phyloP scores from a whole-genome alignment of 1,140 invertebrate genomes.

The Tenebrio molitor region DNA sequence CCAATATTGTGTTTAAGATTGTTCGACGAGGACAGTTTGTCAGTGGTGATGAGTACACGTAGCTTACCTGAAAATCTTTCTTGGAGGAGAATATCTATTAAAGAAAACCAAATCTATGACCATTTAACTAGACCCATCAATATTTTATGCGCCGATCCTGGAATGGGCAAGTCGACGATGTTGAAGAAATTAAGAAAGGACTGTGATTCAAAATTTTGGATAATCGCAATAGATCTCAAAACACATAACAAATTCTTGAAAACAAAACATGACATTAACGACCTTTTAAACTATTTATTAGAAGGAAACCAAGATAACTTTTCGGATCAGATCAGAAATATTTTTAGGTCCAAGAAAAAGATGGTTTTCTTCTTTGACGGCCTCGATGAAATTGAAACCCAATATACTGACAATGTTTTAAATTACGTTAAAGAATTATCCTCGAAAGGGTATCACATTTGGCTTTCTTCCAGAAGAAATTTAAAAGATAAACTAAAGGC shows the following conservation, averaged over 20 bases:
- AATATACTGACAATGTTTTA: background rate
- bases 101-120: background rate
- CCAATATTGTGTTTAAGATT: too few species aligned
- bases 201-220: background rate
- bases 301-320: background rate
- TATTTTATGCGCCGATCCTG: background rate
- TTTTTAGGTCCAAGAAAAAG: background rate
- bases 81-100: background rate
- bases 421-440: background rate
- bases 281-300: background rate
- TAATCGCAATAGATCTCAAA: background rate
- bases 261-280: background rate
- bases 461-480: background rate
- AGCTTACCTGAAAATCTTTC: too few species aligned
- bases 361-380: background rate
- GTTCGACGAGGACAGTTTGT: too few species aligned
- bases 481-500: background rate
- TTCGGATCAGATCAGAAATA: background rate
- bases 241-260: background rate
- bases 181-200: background rate
- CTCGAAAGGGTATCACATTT: background rate
- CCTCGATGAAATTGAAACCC: background rate
- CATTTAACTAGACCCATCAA: background rate
- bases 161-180: background rate
- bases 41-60: too few species aligned